These are phyloP conservation scores for Columba livia DNA, from an alignment of 2,113 vertebrate genomes.

Conservation along the genomic window DNA sequence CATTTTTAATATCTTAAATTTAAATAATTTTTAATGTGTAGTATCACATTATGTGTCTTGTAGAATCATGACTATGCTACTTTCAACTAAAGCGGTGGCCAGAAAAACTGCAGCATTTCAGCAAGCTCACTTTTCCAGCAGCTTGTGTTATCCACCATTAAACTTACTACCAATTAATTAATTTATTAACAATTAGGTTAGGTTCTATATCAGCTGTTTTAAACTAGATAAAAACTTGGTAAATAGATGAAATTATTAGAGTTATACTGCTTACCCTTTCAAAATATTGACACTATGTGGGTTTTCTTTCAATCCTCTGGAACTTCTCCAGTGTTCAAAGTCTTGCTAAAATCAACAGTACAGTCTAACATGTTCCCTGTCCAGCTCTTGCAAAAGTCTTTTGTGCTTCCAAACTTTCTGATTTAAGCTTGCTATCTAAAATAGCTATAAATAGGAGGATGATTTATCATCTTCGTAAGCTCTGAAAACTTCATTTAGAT, in stretches of 20 bases:
- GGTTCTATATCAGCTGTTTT: not conserved
- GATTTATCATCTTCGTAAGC: not conserved
- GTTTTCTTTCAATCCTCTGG: not conserved
- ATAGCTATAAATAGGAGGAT: not conserved
- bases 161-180: not conserved
- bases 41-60: not conserved
- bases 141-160: not conserved
- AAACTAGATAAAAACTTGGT: not conserved
- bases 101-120: not conserved
- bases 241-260: not conserved
- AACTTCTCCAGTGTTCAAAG: not conserved
- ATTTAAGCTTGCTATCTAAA: not conserved
- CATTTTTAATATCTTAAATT: not conserved
- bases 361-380: not conserved
- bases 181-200: not conserved
- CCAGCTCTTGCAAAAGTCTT: not conserved
- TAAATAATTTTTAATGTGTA: not conserved
- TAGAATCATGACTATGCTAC: not conserved
- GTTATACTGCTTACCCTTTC: not conserved
- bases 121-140: not conserved
- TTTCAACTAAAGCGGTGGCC: not conserved
- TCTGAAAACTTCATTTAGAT: not conserved
- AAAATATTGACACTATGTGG: not conserved
- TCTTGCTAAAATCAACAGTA: not conserved
- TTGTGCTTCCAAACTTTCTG: not conserved